Conservation (phyloP, 2,888 invertebrate genomes). For the Crematogaster levior region DNA sequence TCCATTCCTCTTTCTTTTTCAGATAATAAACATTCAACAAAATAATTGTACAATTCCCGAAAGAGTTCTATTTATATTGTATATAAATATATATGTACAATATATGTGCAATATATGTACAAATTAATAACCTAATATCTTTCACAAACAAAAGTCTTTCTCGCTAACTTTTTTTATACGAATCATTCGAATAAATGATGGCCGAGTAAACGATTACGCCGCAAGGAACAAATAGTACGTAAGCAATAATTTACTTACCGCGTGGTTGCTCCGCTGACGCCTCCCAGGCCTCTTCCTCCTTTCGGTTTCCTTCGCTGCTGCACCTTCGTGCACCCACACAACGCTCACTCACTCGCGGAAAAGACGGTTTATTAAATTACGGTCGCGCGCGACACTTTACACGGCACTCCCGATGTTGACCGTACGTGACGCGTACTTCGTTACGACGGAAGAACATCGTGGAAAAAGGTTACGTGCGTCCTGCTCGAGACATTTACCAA, state of each 20-base stretch:
- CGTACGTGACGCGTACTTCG: conserved; percentile 19
- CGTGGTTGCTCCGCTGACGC: background rate
- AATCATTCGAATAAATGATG: background rate
- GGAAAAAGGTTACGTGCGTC: conserved; percentile 1
- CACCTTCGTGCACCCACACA: background rate
- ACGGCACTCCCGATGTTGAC: conserved; percentile 22
- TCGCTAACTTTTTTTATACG: too few relatives aligned
- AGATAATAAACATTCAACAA: background rate
- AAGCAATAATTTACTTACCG: conserved; percentile 25
- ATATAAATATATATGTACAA: too few relatives aligned
- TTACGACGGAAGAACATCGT: background rate
- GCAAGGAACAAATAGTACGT: conserved; percentile 9
- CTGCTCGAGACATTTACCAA: conserved; percentile 1
- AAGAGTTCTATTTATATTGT: too few relatives aligned
- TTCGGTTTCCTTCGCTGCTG: background rate
- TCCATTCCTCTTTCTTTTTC: background rate
- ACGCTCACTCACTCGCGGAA: background rate
- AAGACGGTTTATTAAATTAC: conserved; percentile 20
- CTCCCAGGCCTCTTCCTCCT: background rate
- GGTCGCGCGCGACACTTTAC: conserved; percentile 17
- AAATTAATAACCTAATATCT: background rate
- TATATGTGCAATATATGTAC: too few relatives aligned
- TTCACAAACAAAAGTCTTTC: background rate
- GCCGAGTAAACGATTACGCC: background rate
- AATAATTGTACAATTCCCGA: background rate